Evolutionary conservation across 2,888 invertebrate species (phyloP).

Genomic region (Clanis bilineata): DNA sequence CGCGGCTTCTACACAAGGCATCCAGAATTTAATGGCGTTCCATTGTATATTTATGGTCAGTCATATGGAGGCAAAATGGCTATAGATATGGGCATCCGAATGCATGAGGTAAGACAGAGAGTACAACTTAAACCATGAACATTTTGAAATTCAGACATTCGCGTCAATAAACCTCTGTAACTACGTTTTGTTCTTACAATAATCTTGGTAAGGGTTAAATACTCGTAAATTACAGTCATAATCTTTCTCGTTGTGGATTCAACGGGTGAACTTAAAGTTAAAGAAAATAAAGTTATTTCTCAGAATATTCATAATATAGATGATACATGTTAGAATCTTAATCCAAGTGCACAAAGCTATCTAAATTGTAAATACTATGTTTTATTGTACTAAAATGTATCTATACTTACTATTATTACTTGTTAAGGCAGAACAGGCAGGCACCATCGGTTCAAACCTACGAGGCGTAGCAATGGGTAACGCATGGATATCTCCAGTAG

Average conservation of each 20-base stretch:
- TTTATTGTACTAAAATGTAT: too few relatives aligned
- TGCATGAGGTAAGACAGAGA: slow-evolving; percentile 71
- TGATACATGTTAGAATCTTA: too few relatives aligned
- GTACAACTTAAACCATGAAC: background rate
- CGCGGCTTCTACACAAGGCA: slow-evolving; percentile 85
- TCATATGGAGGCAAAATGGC: slow-evolving; percentile 98
- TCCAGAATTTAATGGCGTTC: slow-evolving; percentile 87
- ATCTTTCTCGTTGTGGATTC: too few relatives aligned
- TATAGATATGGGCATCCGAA: slow-evolving; percentile 87
- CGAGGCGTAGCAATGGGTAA: slow-evolving; percentile 92
- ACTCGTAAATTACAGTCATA: too few relatives aligned
- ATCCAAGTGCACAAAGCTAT: too few relatives aligned
- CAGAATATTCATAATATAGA: too few relatives aligned
- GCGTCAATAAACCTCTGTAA: too few relatives aligned
- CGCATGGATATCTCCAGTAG: slow-evolving; percentile 94
- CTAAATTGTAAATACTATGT: too few relatives aligned
- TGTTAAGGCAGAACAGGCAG: slow-evolving; percentile 83
- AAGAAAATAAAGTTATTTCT: too few relatives aligned
- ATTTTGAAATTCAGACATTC: background rate
- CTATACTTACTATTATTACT: background rate
- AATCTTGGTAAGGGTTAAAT: too few relatives aligned
- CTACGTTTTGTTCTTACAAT: too few relatives aligned
- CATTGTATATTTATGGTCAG: slow-evolving; percentile 93
- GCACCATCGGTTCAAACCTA: slow-evolving; percentile 85
- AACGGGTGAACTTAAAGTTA: too few relatives aligned